Evolutionary conservation across 2,113 vertebrate genomes (phyloP).

Genomic region (Sinocyclocheilus maitianheensis): DNA sequence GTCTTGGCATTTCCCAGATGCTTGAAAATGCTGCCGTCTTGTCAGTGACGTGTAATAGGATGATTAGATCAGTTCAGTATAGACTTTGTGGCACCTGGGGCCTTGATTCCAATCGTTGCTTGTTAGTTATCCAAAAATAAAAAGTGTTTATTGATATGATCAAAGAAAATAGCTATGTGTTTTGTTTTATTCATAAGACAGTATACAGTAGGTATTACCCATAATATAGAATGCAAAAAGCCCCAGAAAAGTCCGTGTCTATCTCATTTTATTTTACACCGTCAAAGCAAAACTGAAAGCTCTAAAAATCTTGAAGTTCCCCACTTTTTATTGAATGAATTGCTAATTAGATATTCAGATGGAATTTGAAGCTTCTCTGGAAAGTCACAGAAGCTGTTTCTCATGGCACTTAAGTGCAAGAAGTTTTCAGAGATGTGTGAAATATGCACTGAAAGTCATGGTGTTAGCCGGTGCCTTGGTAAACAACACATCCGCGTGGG

Average conservation of each 20-base stretch:
- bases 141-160: neutral
- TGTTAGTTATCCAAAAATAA: neutral
- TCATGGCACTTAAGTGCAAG: neutral
- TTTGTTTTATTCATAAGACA: neutral
- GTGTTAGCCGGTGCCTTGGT: slow-evolving; percentile 28
- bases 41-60: slow-evolving; percentile 15
- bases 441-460: neutral
- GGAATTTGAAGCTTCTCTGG: neutral
- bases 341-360: neutral
- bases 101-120: neutral
- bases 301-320: neutral
- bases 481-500: slow-evolving; percentile 18
- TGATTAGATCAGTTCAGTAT: slow-evolving; percentile 19
- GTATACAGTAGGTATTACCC: neutral
- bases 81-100: slow-evolving; percentile 18
- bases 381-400: neutral
- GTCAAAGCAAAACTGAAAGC: slow-evolving; percentile 12
- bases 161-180: neutral
- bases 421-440: slow-evolving; percentile 2
- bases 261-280: neutral
- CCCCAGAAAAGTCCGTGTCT: neutral
- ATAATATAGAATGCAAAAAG: neutral
- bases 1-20: slow-evolving; percentile 27
- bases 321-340: neutral
- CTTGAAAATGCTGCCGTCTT: slow-evolving; percentile 32